Percentiles rank a stretch among this genome's conserved stretches.
These are phyloP conservation scores for Thymelicus acteon DNA, from an alignment of 2,888 invertebrate genomes.

Conservation along the genomic window DNA sequence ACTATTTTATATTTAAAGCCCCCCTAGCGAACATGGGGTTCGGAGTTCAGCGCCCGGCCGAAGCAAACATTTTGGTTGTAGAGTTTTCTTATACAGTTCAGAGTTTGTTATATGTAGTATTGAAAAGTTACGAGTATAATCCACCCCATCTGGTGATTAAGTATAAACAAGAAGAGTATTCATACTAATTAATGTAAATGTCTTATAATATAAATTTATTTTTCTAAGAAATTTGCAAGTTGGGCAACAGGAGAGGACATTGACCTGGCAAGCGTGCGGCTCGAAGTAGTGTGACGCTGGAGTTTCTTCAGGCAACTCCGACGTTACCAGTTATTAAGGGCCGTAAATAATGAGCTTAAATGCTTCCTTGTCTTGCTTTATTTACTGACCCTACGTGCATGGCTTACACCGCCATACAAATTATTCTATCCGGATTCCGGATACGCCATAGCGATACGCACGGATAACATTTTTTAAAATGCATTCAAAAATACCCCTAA, in stretches of 20 bases:
- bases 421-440: slow-evolving; percentile 21
- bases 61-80: no score
- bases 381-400: slow-evolving; percentile 72
- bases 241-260: neutral
- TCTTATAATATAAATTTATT: no score
- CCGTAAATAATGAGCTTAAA: slow-evolving; percentile 80
- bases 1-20: no score
- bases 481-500: slow-evolving; percentile 41
- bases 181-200: no score
- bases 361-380: slow-evolving; percentile 67
- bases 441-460: slow-evolving; percentile 16
- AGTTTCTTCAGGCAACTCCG: slow-evolving; percentile 46
- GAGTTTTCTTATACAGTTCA: no score
- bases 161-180: no score
- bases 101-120: no score
- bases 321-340: slow-evolving; percentile 68
- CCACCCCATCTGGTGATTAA: no score
- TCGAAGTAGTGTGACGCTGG: slow-evolving; percentile 23
- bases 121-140: no score
- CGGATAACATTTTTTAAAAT: slow-evolving; percentile 36
- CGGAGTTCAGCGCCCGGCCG: no score
- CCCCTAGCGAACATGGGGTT: no score
- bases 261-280: slow-evolving; percentile 11
- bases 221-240: neutral
- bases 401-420: slow-evolving; percentile 44